Base-by-base conservation (phyloP, 2,888 invertebrate species). In the Heliconius hortense region DNA sequence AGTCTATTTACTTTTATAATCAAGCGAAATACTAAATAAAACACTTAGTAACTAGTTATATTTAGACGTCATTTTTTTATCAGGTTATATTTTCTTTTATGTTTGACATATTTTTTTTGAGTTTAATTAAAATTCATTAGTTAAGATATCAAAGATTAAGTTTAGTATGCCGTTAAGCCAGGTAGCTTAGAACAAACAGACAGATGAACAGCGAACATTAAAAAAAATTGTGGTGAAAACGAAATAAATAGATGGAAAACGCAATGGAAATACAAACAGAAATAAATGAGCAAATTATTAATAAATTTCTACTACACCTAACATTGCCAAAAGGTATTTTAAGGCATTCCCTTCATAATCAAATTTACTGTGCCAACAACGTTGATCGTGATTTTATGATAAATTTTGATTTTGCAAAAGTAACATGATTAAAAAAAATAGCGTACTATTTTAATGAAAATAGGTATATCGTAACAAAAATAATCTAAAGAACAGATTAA, bases 151-250 rank as follows among this genome's bases (percentile, higher is more conserved):
- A 73, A 66, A 56, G 28, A 31, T 28, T 60, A 18, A 43, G 43
- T 74, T 72, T 73, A 73, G 67, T 72, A 59, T n/a, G 62, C 59
- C 75, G 71, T 76, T 64, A 74, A 78, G 75, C 77, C 75, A 80
- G 80, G 80, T 80, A 80, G 79, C 79, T 75, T 73, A 79, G 82
- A 78, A 78, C 78, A 73, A 80, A 80, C 81, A 82, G 80, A 81
- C 80, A 82, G 82, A 82, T 76, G 76, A 75, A 78, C 64, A 71
- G 72, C 63, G 75, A 77, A 69, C 64, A 60, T 76, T 26, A 72
- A 35, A 59, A 43, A 59, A 66, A 62, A 68, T n/a, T 21, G 28
- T 15, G 11, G 24, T 56, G 35, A 59, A 74, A 35, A 64, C 21
- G 68, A 76, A 70, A 60, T 8, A 72, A 53, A 75, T 35, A 69